Conservation (phyloP, 1,140 invertebrate genomes). For the Sycophila sp. region DNA sequence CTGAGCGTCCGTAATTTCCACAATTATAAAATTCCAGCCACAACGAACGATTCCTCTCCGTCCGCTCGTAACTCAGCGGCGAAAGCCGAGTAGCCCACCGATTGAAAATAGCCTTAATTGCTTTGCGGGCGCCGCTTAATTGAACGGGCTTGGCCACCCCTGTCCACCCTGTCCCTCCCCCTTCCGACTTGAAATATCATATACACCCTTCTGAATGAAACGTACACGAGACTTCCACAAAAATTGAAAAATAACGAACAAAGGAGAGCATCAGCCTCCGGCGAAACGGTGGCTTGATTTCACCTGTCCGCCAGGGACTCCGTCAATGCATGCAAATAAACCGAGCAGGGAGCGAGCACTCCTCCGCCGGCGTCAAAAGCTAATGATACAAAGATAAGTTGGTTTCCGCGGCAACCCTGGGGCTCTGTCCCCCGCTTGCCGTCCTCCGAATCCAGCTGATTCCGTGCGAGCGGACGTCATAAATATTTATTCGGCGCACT, state of each 20-base stretch:
- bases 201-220: no score
- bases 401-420: slow-evolving; percentile 25
- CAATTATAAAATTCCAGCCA: no score
- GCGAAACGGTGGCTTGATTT: no score
- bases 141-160: no score
- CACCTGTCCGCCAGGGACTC: slow-evolving; percentile 20
- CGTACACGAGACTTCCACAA: no score
- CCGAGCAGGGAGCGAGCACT: not conserved
- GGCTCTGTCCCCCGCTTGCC: no score
- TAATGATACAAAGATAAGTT: slow-evolving; percentile 59
- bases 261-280: no score
- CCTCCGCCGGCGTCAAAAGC: slow-evolving; percentile 47
- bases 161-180: no score
- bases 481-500: slow-evolving; percentile 32
- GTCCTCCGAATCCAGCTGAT: slow-evolving; percentile 16
- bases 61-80: not conserved
- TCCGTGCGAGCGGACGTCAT: not conserved
- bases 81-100: not conserved
- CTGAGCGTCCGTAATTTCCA: no score
- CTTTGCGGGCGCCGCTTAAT: not conserved
- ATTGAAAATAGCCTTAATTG: slow-evolving; percentile 5
- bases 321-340: slow-evolving; percentile 50
- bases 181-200: not conserved
- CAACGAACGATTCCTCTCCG: no score
- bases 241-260: no score